Percentiles rank a stretch among this genome's conserved stretches.
phyloP scores from a whole-genome alignment of 2,113 vertebrate species.

The Rhinopomastus cyanomelas region DNA sequence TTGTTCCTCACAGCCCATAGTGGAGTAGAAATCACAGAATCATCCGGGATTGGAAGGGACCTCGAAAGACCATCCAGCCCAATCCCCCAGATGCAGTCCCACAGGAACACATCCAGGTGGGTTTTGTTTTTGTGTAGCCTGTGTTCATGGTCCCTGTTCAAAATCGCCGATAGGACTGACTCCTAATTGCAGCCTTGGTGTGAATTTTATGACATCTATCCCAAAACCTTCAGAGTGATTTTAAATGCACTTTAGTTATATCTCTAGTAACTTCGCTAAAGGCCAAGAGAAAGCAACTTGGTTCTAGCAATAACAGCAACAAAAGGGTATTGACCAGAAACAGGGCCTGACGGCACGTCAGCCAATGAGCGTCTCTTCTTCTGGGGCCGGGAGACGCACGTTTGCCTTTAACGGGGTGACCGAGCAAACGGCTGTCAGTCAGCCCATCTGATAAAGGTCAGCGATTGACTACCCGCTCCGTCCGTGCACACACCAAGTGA shows the following conservation, averaged over 20 bases:
- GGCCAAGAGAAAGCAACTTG: not conserved
- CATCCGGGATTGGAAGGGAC: too few species aligned
- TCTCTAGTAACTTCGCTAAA: constrained; percentile 6
- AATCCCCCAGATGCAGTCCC: too few species aligned
- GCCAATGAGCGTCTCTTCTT: constrained; percentile 16
- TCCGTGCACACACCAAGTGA: constrained; percentile 28
- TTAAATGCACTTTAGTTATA: not conserved
- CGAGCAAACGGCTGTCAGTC: not conserved
- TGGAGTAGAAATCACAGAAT: not conserved
- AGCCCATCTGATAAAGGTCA: constrained; percentile 80
- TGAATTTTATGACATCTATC: not conserved
- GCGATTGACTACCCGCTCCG: constrained; percentile 13
- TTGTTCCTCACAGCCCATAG: not conserved
- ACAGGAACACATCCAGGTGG: too few species aligned
- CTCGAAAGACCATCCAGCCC: too few species aligned
- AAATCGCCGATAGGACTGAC: not conserved
- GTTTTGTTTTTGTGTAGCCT: not conserved
- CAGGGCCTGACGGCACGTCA: not conserved
- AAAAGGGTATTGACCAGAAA: not conserved
- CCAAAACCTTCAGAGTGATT: not conserved
- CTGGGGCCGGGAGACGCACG: constrained; percentile 13
- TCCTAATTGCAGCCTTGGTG: not conserved
- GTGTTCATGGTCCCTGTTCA: not conserved
- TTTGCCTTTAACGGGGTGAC: constrained; percentile 68
- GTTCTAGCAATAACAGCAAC: not conserved